Base-by-base conservation (phyloP, 2,113 vertebrate species). In the Alligator sinensis region DNA sequence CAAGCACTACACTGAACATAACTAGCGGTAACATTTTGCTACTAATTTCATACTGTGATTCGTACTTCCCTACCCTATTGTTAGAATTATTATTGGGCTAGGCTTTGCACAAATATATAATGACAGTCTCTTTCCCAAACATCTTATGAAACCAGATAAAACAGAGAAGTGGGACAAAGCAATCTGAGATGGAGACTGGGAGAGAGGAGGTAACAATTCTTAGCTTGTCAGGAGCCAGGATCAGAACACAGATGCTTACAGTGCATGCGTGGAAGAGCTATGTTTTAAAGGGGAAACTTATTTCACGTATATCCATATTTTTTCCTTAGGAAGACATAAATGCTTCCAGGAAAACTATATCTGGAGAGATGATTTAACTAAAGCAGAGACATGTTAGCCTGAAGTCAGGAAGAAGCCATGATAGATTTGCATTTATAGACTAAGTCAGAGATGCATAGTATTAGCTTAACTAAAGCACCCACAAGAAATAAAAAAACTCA, bases 271-370 rank as follows among this genome's bases (percentile, higher is more conserved):
- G 85, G 27, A 0, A 0, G 63, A 70, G 21, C 22, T 92, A 83
- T 61, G 34, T 84, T 92, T 78, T 91, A 58, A 47, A 87, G 77
- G 7, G 64, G 80, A 13, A 75, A n/a, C 91, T 91, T 94, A 68
- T 92, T 96, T 93, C 60, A 72, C 81, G 86, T 14, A 10, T 94
- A 62, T 87, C 91, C 16, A 54, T 77, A 11, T 78, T 91, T 80
- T 93, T 86, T 59, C 30, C 58, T 90, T 64, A 84, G 82, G 72
- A 59, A 95, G 87, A 95, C 93, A 59, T 4, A 86, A 95, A 89
- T 93, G 58, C 88, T 94, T 96, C 87, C 94, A 92, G 95, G 93
- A 77, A 80, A 95, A 75, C 84, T 95, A 47, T 54, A 88, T 62
- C 86, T 68, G 76, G 88, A 91, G 55, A 86, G 17, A 88, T 34